These are phyloP conservation scores for Mycteria americana DNA, from an alignment of 2,797 vertebrate species.

Conservation along the genomic window DNA sequence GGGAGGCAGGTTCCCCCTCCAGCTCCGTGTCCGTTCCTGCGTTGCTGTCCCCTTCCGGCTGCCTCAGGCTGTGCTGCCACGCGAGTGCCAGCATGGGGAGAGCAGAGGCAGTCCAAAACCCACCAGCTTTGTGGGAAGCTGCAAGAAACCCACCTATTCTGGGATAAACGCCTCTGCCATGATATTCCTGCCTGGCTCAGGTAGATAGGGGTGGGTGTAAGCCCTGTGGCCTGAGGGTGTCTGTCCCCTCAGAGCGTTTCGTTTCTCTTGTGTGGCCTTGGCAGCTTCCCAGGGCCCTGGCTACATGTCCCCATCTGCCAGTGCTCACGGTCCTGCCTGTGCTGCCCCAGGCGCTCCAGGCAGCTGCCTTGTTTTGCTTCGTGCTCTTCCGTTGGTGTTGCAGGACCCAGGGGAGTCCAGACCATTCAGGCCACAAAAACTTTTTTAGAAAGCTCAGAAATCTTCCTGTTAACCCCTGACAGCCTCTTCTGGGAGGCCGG, in stretches of 20 bases:
- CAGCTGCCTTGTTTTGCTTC: conserved; percentile 45
- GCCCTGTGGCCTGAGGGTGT: accelerated
- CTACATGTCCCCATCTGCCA: not conserved
- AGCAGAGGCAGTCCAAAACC: not conserved
- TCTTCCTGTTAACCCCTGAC: conserved; percentile 63
- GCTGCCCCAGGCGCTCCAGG: not conserved
- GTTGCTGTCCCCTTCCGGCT: not conserved
- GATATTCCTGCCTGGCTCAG: not conserved
- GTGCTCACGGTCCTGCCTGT: not conserved
- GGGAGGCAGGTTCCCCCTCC: not conserved
- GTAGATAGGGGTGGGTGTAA: not conserved
- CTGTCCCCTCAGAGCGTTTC: not conserved
- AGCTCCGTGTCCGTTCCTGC: accelerated
- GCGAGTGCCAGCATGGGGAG: not conserved
- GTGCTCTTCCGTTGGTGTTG: conserved; percentile 49
- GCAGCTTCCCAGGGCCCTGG: not conserved
- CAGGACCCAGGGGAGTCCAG: conserved; percentile 39
- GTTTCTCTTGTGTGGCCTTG: not conserved
- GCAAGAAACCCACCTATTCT: not conserved
- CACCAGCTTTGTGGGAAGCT: not conserved
- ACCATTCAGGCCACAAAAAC: conserved; percentile 54
- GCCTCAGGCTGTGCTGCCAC: accelerated
- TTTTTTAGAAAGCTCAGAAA: conserved; percentile 35
- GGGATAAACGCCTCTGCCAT: accelerated
- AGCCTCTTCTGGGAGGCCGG: not conserved